A percentile compares a stretch with the other conserved stretches of the same genome.
Evolutionary conservation across 2,113 vertebrate genomes (phyloP).

Genomic region (Hippolais icterina): DNA sequence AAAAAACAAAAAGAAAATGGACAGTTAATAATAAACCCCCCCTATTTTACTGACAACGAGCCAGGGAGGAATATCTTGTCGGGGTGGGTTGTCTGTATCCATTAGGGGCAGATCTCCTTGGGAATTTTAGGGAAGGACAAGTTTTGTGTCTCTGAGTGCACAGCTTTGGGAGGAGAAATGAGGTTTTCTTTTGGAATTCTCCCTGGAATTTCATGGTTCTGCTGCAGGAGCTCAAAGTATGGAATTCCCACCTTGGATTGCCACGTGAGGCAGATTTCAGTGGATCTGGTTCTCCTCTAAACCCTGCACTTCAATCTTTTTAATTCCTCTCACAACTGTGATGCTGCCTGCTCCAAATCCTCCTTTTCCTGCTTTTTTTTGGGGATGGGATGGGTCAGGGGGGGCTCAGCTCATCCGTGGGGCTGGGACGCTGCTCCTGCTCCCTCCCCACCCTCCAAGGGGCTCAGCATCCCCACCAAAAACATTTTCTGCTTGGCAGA

Average conservation of each 20-base stretch:
- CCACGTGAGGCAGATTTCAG: neutral
- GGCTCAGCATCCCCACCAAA: neutral
- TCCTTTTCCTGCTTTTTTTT: neutral
- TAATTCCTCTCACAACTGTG: neutral
- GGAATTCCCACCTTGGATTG: neutral
- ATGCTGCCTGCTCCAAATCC: neutral
- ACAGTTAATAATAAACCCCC: neutral
- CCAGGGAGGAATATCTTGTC: rapidly evolving
- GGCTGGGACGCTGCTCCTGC: neutral
- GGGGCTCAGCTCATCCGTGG: neutral
- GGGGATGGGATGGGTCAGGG: neutral
- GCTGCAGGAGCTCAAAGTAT: neutral
- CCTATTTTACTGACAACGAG: rapidly evolving
- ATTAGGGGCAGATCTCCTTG: rapidly evolving
- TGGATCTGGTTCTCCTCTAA: neutral
- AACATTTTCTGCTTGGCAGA: neutral
- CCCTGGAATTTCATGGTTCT: rapidly evolving
- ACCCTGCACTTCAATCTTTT: rapidly evolving
- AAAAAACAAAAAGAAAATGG: neutral
- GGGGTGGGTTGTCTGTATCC: neutral
- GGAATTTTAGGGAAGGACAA: neutral
- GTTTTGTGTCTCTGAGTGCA: neutral
- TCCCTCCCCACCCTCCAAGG: neutral
- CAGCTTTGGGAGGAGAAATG: neutral
- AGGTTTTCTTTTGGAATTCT: neutral